These are phyloP conservation scores for Homarus americanus DNA, from an alignment of 1,140 invertebrate species.

Conservation along the genomic window DNA sequence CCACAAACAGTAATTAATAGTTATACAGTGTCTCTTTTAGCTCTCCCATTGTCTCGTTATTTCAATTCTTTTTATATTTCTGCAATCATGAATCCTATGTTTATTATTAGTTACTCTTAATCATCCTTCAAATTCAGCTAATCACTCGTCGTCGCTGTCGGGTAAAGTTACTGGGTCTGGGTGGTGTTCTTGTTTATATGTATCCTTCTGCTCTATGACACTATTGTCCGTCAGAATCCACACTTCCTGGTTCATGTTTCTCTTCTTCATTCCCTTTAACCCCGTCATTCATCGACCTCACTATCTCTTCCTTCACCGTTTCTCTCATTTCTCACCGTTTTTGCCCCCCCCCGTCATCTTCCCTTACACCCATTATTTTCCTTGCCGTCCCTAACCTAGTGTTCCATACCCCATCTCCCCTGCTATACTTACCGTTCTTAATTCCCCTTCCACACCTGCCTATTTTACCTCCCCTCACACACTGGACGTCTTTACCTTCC, in stretches of 20 bases:
- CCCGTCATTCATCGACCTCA: slow-evolving; percentile 1
- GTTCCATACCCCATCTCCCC: not conserved
- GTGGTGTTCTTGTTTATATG: too few relatives aligned
- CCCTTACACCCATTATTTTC: not conserved
- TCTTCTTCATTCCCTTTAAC: not conserved
- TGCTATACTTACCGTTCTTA: not conserved
- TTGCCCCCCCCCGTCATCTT: too few relatives aligned
- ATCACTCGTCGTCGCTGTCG: too few relatives aligned
- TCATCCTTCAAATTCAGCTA: too few relatives aligned
- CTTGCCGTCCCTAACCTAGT: not conserved
- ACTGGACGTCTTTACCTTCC: not conserved
- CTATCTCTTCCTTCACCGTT: not conserved
- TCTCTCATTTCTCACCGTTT: not conserved
- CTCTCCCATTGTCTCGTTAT: too few relatives aligned
- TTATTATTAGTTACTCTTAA: too few relatives aligned
- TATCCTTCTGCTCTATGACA: too few relatives aligned
- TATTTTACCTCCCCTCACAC: not conserved
- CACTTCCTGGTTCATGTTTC: too few relatives aligned
- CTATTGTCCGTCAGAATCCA: too few relatives aligned
- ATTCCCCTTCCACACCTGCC: not conserved
- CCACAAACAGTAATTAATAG: not conserved
- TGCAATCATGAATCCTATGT: too few relatives aligned
- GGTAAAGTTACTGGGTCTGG: too few relatives aligned
- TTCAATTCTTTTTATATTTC: too few relatives aligned
- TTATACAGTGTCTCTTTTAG: not conserved